Percentiles rank a stretch among this genome's conserved stretches.
phyloP scores from a whole-genome alignment of 2,888 invertebrate genomes.

The Hipparchia sbordonii region DNA sequence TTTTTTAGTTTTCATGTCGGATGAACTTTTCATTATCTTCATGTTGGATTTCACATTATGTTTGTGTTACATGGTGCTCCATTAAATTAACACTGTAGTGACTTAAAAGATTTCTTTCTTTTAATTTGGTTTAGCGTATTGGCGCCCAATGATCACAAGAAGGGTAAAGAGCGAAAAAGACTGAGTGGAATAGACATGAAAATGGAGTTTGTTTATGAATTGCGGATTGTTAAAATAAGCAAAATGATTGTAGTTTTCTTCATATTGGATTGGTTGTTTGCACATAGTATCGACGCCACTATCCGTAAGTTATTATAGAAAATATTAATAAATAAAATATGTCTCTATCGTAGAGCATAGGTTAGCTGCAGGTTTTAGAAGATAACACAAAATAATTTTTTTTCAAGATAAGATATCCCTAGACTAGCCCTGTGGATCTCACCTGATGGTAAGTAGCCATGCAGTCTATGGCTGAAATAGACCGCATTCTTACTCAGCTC shows the following conservation, averaged over 20 bases:
- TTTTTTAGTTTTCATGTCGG: constrained; percentile 35
- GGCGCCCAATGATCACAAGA: constrained; percentile 19
- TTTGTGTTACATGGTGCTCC: not conserved
- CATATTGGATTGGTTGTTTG: constrained; percentile 36
- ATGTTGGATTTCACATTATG: constrained; percentile 24
- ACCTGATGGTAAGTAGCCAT: too few species aligned
- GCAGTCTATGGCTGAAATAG: too few species aligned
- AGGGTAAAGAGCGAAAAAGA: not conserved
- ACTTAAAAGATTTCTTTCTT: not conserved
- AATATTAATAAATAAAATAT: too few species aligned
- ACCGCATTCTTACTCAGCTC: too few species aligned
- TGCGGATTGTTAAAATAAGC: constrained; percentile 24
- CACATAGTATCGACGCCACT: constrained; percentile 30
- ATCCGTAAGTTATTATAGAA: constrained; percentile 30
- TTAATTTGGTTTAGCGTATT: constrained; percentile 15
- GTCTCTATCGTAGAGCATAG: too few species aligned
- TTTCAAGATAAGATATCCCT: too few species aligned
- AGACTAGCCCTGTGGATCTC: too few species aligned
- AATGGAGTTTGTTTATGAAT: constrained; percentile 9
- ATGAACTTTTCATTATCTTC: constrained; percentile 36
- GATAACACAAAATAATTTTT: too few species aligned
- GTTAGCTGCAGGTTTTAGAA: too few species aligned
- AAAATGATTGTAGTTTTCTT: constrained; percentile 31
- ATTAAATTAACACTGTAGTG: not conserved
- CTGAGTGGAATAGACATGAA: not conserved